Percentiles rank a stretch among this genome's conserved stretches.
phyloP scores from a whole-genome alignment of 2,888 invertebrate species.

The Pristionchus maxplancki region DNA sequence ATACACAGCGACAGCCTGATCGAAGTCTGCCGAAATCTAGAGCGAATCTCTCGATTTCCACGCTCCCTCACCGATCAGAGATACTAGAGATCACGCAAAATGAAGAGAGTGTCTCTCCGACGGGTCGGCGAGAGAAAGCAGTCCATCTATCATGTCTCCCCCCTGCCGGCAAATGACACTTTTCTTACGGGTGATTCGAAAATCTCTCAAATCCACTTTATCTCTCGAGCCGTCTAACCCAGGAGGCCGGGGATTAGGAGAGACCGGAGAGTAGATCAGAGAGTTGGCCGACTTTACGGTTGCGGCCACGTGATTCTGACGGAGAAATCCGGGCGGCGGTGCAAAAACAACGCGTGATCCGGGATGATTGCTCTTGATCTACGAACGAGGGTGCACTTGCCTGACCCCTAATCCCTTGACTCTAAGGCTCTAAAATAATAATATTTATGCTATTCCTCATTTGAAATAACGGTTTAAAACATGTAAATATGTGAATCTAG shows the following conservation, averaged over 20 bases:
- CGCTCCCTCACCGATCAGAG: neutral
- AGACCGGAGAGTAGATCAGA: neutral
- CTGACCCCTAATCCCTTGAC: too few relatives aligned
- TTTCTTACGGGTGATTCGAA: neutral
- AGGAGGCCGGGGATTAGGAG: neutral
- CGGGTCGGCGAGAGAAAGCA: neutral
- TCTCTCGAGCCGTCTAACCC: neutral
- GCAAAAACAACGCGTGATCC: constrained; percentile 10
- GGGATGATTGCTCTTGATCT: neutral
- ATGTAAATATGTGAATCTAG: too few relatives aligned
- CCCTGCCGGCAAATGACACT: constrained; percentile 10
- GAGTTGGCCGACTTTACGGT: neutral
- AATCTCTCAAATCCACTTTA: neutral
- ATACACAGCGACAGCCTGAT: neutral
- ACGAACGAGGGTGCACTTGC: neutral
- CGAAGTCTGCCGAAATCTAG: too few relatives aligned
- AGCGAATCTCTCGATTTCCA: too few relatives aligned
- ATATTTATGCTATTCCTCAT: too few relatives aligned
- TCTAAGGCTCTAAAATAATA: too few relatives aligned
- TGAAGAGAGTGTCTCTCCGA: neutral
- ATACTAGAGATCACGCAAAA: too few relatives aligned
- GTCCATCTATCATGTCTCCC: constrained; percentile 7
- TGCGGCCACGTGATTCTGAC: neutral
- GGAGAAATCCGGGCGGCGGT: neutral
- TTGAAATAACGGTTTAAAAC: too few relatives aligned